phyloP scores from a whole-genome alignment of 2,888 invertebrate species.

The Drosophila siamana region DNA sequence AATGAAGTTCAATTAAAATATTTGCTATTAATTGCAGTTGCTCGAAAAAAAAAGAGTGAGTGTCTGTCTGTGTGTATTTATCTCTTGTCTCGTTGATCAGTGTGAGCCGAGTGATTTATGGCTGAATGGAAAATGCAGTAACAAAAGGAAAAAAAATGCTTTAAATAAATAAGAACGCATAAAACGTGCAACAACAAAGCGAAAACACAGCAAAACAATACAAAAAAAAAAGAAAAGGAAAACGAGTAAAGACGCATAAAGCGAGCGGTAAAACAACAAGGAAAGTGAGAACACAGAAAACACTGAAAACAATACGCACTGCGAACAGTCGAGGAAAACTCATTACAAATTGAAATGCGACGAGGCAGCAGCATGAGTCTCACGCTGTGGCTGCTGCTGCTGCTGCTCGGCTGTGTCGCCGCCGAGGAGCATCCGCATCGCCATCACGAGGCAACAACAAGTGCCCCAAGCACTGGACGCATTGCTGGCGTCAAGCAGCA shows the following conservation, averaged over 20 bases:
- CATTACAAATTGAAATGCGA: conserved; percentile 10
- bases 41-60: conserved; percentile 13
- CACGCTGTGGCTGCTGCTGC: conserved; percentile 42
- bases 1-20: conserved; percentile 16
- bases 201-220: conserved; percentile 9
- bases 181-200: conserved; percentile 46
- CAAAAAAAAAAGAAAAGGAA: conserved; percentile 11
- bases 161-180: conserved; percentile 28
- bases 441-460: conserved; percentile 42
- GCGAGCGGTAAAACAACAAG: background rate
- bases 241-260: conserved; percentile 20
- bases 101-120: conserved; percentile 42
- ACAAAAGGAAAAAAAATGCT: conserved; percentile 49
- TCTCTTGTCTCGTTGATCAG: too few species aligned
- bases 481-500: conserved; percentile 26
- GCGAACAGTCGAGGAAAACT: conserved; percentile 18
- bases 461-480: conserved; percentile 16
- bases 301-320: conserved; percentile 13
- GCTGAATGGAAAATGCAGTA: conserved; percentile 36
- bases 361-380: conserved; percentile 27
- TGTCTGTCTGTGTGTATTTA: conserved; percentile 21
- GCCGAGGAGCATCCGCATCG: conserved; percentile 46
- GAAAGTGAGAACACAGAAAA: conserved; percentile 4
- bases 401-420: conserved; percentile 31
- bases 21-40: conserved; percentile 6